Evolutionary conservation across 2,113 vertebrate genomes (phyloP).

Genomic region (Potamarius usumacintae): DNA sequence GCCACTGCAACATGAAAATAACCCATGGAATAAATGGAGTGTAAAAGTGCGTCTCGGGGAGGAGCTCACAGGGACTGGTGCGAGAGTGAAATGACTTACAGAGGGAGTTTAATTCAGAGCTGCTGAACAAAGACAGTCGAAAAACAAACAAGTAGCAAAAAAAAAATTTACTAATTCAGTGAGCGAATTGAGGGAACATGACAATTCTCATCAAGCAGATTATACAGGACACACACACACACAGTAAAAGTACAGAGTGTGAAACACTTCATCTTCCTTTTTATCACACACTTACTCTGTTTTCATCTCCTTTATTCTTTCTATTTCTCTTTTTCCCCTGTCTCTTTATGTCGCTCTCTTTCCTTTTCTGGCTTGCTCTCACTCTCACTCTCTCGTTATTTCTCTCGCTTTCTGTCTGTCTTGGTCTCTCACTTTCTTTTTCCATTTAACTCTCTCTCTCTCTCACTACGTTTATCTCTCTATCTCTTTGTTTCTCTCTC

Average conservation of each 20-base stretch:
- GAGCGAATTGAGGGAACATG: neutral
- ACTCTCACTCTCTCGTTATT: neutral
- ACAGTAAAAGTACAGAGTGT: no score
- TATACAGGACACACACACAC: neutral
- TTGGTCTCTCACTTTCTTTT: constrained; percentile 50
- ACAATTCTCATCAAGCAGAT: neutral
- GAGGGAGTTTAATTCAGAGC: neutral
- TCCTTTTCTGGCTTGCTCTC: neutral
- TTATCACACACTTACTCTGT: neutral
- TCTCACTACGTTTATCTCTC: neutral
- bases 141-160: neutral
- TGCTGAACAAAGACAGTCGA: neutral
- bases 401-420: neutral
- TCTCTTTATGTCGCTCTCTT: neutral
- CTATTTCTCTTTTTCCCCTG: neutral
- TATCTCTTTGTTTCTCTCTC: neutral
- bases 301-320: neutral
- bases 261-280: neutral
- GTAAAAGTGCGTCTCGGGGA: no score
- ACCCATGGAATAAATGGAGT: no score
- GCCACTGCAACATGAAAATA: neutral
- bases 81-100: neutral
- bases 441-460: constrained; percentile 20
- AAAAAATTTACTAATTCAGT: neutral
- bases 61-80: neutral